A percentile compares a stretch with the other conserved stretches of the same genome.
These are phyloP conservation scores for Astreopora myriophthalma DNA, from an alignment of 64 coral and sea anemone genomes.

Conservation along the genomic window DNA sequence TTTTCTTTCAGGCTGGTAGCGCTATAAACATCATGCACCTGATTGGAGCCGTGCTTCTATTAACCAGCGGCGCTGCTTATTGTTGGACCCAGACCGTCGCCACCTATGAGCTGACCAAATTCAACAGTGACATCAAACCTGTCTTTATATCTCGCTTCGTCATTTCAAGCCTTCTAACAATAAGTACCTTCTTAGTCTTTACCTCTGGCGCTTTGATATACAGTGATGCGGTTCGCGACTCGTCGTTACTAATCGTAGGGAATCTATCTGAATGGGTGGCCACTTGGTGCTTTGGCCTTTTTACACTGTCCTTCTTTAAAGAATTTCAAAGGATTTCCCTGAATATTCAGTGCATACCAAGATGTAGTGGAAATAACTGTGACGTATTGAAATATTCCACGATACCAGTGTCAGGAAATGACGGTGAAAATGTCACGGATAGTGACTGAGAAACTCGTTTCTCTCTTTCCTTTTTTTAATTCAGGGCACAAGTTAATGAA, in stretches of 20 bases:
- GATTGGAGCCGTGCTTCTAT: slow-evolving; percentile 68
- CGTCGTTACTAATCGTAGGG: slow-evolving; percentile 56
- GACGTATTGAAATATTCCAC: slow-evolving; percentile 17
- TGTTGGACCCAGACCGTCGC: slow-evolving; percentile 80
- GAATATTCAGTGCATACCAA: slow-evolving; percentile 59
- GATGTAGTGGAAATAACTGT: neutral
- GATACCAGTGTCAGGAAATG: neutral
- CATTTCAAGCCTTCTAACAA: slow-evolving; percentile 47
- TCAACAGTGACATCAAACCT: slow-evolving; percentile 43
- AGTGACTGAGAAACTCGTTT: neutral
- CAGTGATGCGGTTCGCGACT: neutral
- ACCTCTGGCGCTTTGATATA: slow-evolving; percentile 45
- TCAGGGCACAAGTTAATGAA: neutral
- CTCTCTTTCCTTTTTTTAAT: neutral
- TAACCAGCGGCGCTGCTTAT: slow-evolving; percentile 71
- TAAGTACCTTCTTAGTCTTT: slow-evolving; percentile 62
- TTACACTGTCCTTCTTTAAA: slow-evolving; percentile 61
- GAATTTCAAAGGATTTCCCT: slow-evolving; percentile 81
- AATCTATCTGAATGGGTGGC: slow-evolving; percentile 76
- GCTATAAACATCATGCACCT: slow-evolving; percentile 59
- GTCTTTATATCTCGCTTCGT: slow-evolving; percentile 63
- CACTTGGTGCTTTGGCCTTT: slow-evolving; percentile 63
- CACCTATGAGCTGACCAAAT: slow-evolving; percentile 71
- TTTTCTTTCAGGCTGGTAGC: slow-evolving; percentile 21
- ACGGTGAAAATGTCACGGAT: slow-evolving; percentile 53